Evolutionary conservation across 1,140 invertebrate genomes (phyloP).

Genomic region (Sarcophaga bullata): DNA sequence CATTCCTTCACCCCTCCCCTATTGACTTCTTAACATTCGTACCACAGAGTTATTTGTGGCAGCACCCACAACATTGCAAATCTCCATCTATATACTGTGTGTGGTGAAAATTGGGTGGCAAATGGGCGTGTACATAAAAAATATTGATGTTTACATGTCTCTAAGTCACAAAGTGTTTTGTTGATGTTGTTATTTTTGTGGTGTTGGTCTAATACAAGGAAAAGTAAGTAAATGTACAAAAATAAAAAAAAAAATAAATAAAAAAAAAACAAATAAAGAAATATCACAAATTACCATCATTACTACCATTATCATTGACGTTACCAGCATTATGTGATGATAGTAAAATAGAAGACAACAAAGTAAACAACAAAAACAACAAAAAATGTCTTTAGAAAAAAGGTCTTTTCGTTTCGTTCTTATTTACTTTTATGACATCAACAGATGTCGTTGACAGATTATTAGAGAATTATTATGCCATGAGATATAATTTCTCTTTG

Average conservation of each 20-base stretch:
- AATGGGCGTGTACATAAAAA: conserved; percentile 12
- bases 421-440: conserved; percentile 58
- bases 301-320: conserved; percentile 31
- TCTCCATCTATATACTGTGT: background rate
- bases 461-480: conserved; percentile 52
- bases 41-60: too few relatives aligned
- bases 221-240: too few relatives aligned
- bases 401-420: conserved; percentile 9
- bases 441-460: conserved; percentile 66
- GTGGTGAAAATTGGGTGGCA: background rate
- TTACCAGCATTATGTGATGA: conserved; percentile 34
- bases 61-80: too few relatives aligned
- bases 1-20: background rate
- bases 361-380: background rate
- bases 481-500: conserved; percentile 16
- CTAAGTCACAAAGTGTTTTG: too few relatives aligned
- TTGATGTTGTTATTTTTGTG: background rate
- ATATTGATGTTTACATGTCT: background rate
- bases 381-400: conserved; percentile 27
- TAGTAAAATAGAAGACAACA: background rate
- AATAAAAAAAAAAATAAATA: too few relatives aligned
- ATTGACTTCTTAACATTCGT: background rate
- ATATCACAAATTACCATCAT: conserved; percentile 38
- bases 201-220: background rate
- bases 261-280: background rate